Evolutionary conservation across 2,113 vertebrate species (phyloP).

Genomic region (Bubo blakistoni): DNA sequence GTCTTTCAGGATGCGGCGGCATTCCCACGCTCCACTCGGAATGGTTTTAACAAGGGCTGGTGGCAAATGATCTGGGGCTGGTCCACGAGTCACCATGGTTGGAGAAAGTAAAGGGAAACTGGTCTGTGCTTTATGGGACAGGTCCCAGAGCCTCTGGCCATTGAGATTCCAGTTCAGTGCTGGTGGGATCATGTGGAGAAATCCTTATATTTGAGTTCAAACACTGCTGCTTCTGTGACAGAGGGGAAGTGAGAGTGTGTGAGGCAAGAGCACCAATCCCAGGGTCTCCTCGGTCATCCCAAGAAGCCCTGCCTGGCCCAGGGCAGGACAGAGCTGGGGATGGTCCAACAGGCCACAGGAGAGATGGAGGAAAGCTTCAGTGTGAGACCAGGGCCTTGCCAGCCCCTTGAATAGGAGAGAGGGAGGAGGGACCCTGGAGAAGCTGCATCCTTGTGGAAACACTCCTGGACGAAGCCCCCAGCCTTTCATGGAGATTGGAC

Average conservation of each 20-base stretch:
- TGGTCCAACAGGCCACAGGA: rapidly evolving
- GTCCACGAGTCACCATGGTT: neutral
- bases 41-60: neutral
- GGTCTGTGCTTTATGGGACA: neutral
- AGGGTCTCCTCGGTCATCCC: neutral
- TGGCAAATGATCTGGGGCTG: neutral
- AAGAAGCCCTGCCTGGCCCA: neutral
- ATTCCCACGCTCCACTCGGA: neutral
- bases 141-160: neutral
- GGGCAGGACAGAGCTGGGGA: neutral
- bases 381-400: neutral
- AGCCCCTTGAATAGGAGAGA: neutral
- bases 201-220: neutral
- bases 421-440: neutral
- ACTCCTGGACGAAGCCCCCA: neutral
- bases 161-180: neutral
- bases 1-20: neutral
- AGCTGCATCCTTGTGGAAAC: neutral
- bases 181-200: neutral
- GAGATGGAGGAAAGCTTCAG: neutral
- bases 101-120: neutral
- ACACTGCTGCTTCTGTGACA: neutral
- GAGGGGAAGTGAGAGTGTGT: neutral
- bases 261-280: neutral
- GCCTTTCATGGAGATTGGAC: neutral